Base-by-base conservation (phyloP, 2,888 invertebrate genomes). In the Sclerodermus sp. region DNA sequence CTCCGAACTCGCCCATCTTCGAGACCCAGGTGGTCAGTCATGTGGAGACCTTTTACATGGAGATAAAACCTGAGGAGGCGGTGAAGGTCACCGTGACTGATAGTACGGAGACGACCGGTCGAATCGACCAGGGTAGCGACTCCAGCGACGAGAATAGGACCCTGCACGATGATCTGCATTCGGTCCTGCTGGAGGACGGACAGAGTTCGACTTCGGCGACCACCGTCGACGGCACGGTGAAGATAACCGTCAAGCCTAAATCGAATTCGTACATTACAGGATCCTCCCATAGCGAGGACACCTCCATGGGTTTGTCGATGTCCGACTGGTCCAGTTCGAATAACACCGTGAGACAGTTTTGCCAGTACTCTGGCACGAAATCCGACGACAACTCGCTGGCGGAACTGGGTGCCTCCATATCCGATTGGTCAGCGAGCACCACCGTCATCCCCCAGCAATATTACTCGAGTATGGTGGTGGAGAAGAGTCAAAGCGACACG, bases 261-360 rank as follows among this genome's bases (percentile, higher is more conserved):
- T 91, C 89, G 72, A 90, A 90, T 68, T 76, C 77, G 0, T 73
- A 77, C 56, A 73, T 77, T 48, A 91, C 90, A 0, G 89, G 91
- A 61, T 88, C 90, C 65, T 88, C 90, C 0, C 90, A 91, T 77
- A 91, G 91, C 5, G 91, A 92, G 77, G 92, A 92, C 67, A 92
- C 92, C 0, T 92, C 92, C 0, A 87, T 91, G 73, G 91, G 91
- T 14, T 79, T 92, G 29, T 91, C 91, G 68, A 87, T 91, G 67
- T 91, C 91, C 1, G 92, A 93, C 69, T 92, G 91, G 91, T 91
- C 91, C 0, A 91, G 91, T 32, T 91, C 91, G 45, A 91, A 91
- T 0, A 91, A 90, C 61, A 91, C 91, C 0, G 91, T 91, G 1
- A 85, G 88, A 1, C 88, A 91, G 71, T 91, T 76, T 48, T 77